Evolutionary conservation across 1,140 invertebrate genomes (phyloP).

Genomic region (Choristoneura fumiferana): DNA sequence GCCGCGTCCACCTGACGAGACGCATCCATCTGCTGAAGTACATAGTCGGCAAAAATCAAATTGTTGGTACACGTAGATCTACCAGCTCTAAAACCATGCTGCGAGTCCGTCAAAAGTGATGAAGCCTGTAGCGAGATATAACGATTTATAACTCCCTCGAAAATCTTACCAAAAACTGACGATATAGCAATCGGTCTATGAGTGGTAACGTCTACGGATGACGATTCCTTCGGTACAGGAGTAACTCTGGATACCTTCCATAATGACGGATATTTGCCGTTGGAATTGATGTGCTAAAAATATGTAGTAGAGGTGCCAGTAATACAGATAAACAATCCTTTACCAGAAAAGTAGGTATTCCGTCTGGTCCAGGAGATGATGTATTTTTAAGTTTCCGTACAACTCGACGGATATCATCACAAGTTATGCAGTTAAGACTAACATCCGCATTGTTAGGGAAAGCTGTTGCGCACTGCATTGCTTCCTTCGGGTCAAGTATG

Average conservation of each 20-base stretch:
- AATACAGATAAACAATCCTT: neutral
- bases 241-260: slow-evolving; percentile 5
- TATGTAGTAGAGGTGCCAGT: neutral
- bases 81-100: neutral
- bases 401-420: neutral
- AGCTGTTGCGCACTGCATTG: neutral
- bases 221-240: neutral
- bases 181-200: slow-evolving; percentile 5
- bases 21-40: neutral
- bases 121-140: neutral
- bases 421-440: no score
- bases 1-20: neutral
- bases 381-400: neutral
- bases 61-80: neutral
- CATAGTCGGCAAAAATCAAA: neutral
- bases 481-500: neutral
- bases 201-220: neutral
- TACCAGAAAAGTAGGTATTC: neutral
- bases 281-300: neutral
- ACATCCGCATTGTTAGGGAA: neutral
- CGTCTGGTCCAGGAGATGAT: neutral
- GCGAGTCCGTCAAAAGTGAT: neutral
- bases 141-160: neutral
- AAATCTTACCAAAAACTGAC: slow-evolving; percentile 3
- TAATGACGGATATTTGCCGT: neutral